Evolutionary conservation across 23 tunicate genomes (phyloP).

Genomic region (Phallusia fumigata): DNA sequence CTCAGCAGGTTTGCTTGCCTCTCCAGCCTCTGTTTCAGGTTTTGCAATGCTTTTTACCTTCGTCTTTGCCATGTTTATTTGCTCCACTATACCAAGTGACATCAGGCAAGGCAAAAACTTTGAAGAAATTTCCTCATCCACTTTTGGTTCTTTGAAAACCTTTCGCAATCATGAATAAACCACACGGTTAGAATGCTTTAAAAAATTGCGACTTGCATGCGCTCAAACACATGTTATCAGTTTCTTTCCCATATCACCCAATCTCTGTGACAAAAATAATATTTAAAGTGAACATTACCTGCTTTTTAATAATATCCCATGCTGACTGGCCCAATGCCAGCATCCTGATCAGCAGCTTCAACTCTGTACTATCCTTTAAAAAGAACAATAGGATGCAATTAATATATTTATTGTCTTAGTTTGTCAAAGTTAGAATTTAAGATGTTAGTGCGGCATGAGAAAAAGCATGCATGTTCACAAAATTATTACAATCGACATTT

Average conservation of each 20-base stretch:
- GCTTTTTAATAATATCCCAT: slow-evolving; percentile 94
- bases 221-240: too few relatives aligned
- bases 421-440: background rate
- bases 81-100: slow-evolving; percentile 46
- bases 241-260: too few relatives aligned
- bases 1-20: slow-evolving; percentile 16
- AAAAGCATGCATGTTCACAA: too few relatives aligned
- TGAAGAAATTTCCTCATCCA: slow-evolving; percentile 59
- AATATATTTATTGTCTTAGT: too few relatives aligned
- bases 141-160: slow-evolving; percentile 92
- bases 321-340: slow-evolving; percentile 87
- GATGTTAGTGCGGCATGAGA: background rate
- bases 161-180: slow-evolving; percentile 8
- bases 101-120: slow-evolving; percentile 62
- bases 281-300: slow-evolving; percentile 22
- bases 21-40: slow-evolving; percentile 17
- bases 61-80: slow-evolving; percentile 12
- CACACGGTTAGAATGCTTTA: slow-evolving; percentile 4
- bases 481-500: too few relatives aligned
- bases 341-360: slow-evolving; percentile 72
- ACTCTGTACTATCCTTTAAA: slow-evolving; percentile 68
- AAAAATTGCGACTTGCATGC: too few relatives aligned
- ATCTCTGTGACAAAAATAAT: too few relatives aligned
- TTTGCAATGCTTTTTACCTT: slow-evolving; percentile 44
- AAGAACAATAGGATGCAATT: background rate